Conservation (phyloP, 2,113 vertebrate genomes). For the Pluvianellus socialis region DNA sequence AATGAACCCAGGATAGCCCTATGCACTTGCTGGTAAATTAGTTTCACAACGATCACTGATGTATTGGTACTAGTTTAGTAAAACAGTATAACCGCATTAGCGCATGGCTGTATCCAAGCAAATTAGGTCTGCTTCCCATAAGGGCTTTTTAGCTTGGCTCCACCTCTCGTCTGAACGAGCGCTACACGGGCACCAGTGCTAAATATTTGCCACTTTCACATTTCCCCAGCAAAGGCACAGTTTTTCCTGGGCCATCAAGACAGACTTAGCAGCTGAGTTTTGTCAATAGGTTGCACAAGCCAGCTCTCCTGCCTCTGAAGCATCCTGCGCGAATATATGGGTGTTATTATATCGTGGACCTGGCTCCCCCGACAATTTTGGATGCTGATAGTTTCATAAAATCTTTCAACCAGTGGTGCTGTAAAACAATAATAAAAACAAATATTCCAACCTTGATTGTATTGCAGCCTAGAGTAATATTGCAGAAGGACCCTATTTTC, state of each 20-base stretch:
- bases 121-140: neutral
- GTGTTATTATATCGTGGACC: neutral
- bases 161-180: neutral
- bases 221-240: neutral
- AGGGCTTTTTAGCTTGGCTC: neutral
- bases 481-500: neutral
- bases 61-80: neutral
- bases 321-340: neutral
- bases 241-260: neutral
- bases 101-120: neutral
- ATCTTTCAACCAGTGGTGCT: neutral
- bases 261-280: neutral
- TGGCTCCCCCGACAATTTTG: neutral
- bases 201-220: neutral
- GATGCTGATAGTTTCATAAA: slow-evolving; percentile 14
- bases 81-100: neutral
- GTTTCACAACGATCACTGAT: neutral
- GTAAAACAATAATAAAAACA: slow-evolving; percentile 17
- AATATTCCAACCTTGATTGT: neutral
- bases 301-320: neutral
- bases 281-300: neutral
- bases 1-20: neutral
- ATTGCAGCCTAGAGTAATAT: neutral
- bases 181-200: neutral
- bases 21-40: neutral